These are phyloP conservation scores for Melikaiella ostensackeni DNA, from an alignment of 2,888 invertebrate species.

Conservation along the genomic window DNA sequence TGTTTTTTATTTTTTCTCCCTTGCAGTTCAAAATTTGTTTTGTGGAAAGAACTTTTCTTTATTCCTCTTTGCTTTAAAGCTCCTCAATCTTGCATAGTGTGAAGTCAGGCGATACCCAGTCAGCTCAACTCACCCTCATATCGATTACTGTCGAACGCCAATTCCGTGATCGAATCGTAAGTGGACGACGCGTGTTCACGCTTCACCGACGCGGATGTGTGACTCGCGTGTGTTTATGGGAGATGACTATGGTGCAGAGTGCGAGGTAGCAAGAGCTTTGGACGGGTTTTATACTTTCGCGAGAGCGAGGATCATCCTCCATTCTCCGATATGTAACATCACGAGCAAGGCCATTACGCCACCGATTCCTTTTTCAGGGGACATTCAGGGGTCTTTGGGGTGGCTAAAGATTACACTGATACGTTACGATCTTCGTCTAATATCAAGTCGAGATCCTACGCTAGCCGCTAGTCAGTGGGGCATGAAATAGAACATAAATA, in stretches of 20 bases:
- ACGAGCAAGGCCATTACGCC: slow-evolving; percentile 74
- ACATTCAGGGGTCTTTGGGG: slow-evolving; percentile 49
- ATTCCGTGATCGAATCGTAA: slow-evolving; percentile 30
- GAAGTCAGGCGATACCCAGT: background rate
- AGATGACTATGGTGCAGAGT: slow-evolving; percentile 68
- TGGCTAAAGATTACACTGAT: slow-evolving; percentile 42
- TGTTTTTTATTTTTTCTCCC: background rate
- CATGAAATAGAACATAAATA: slow-evolving; percentile 16
- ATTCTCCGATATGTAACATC: slow-evolving; percentile 72
- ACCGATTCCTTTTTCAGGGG: slow-evolving; percentile 61
- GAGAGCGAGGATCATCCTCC: slow-evolving; percentile 63
- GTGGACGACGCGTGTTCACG: slow-evolving; percentile 45
- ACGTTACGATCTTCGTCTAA: slow-evolving; percentile 18
- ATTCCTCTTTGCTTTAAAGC: background rate
- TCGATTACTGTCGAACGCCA: slow-evolving; percentile 16
- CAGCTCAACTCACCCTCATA: slow-evolving; percentile 37
- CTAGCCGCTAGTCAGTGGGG: background rate
- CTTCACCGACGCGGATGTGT: slow-evolving; percentile 43
- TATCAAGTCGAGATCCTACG: background rate
- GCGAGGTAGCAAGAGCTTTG: slow-evolving; percentile 71
- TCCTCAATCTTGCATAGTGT: background rate
- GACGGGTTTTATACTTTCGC: slow-evolving; percentile 72
- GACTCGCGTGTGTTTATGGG: slow-evolving; percentile 60
- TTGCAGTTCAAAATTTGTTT: background rate
- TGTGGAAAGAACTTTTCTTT: background rate